Evolutionary conservation across 92 coral and sea anemone species (phyloP).

Genomic region (Umimayanthus kanabou): DNA sequence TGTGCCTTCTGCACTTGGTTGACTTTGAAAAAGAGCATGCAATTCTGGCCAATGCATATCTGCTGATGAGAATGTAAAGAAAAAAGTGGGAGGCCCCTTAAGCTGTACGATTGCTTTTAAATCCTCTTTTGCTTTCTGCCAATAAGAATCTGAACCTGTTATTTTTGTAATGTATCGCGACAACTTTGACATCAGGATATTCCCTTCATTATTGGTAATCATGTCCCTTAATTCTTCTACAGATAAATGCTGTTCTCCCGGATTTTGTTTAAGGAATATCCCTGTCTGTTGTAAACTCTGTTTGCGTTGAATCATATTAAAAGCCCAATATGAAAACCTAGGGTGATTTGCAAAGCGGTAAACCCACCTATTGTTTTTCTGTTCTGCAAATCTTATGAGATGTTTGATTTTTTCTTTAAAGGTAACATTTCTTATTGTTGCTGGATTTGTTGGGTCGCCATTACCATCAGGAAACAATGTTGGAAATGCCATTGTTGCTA

Average conservation of each 20-base stretch:
- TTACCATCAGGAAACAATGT: slow-evolving; percentile 39
- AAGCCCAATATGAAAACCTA: slow-evolving; percentile 62
- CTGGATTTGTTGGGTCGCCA: slow-evolving; percentile 26
- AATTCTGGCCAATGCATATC: slow-evolving; percentile 63
- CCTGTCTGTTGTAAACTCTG: slow-evolving; percentile 58
- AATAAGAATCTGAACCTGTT: slow-evolving; percentile 57
- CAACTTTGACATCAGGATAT: slow-evolving; percentile 47
- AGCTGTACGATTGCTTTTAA: slow-evolving; percentile 51
- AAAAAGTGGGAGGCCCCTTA: slow-evolving; percentile 58
- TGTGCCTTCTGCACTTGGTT: background rate
- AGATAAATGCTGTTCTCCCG: slow-evolving; percentile 53
- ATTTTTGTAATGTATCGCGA: slow-evolving; percentile 58
- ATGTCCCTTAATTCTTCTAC: slow-evolving; percentile 56
- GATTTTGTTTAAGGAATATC: slow-evolving; percentile 54
- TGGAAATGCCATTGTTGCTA: slow-evolving; percentile 39
- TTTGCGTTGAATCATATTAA: slow-evolving; percentile 55
- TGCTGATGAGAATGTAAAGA: slow-evolving; percentile 63
- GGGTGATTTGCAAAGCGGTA: slow-evolving; percentile 53
- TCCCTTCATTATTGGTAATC: slow-evolving; percentile 45
- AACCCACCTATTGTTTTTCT: slow-evolving; percentile 22
- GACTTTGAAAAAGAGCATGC: slow-evolving; percentile 46
- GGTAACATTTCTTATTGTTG: slow-evolving; percentile 41
- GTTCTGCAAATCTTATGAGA: slow-evolving; percentile 56
- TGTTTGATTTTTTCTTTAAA: slow-evolving; percentile 48
- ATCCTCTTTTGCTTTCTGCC: slow-evolving; percentile 60